Evolutionary conservation across 2,797 vertebrate species (phyloP).

Genomic region (Cyprinella venusta): DNA sequence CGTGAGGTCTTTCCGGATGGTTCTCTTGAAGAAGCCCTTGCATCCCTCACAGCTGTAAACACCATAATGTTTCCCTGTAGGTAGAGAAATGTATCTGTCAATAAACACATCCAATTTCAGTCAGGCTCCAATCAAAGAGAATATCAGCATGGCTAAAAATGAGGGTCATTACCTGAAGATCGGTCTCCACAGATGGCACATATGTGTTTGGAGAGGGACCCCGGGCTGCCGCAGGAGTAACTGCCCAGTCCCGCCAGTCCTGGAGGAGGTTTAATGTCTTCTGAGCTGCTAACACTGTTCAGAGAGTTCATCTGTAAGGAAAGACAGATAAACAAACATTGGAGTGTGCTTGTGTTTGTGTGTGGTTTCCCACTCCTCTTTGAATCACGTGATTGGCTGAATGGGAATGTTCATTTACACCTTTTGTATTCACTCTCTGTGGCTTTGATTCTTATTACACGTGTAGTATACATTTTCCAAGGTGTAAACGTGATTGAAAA

Average conservation of each 20-base stretch:
- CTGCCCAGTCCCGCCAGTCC: constrained; percentile 85
- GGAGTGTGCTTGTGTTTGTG: not conserved
- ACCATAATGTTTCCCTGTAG: constrained; percentile 90
- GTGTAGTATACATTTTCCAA: not conserved
- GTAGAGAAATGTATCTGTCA: not conserved
- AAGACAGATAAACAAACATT: not conserved
- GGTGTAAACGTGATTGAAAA: not conserved
- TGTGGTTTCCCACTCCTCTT: constrained; percentile 12
- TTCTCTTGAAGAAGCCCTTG: constrained; percentile 97
- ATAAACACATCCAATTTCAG: not conserved
- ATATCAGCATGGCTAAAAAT: not conserved
- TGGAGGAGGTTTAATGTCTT: constrained; percentile 90
- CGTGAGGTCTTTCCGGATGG: constrained; percentile 92
- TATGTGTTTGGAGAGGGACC: constrained; percentile 93
- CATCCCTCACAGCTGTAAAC: constrained; percentile 97
- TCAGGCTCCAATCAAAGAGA: not conserved
- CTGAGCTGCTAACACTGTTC: constrained; percentile 86
- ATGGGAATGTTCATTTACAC: not conserved
- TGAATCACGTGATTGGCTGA: constrained; percentile 8
- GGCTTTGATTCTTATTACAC: not conserved
- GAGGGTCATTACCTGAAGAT: constrained; percentile 86
- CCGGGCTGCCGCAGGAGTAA: constrained; percentile 88
- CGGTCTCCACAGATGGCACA: constrained; percentile 97
- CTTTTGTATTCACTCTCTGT: not conserved
- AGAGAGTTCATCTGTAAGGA: constrained; percentile 83